These are phyloP conservation scores for Brachypteracias leptosomus DNA, from an alignment of 2,113 vertebrate species.

Conservation along the genomic window DNA sequence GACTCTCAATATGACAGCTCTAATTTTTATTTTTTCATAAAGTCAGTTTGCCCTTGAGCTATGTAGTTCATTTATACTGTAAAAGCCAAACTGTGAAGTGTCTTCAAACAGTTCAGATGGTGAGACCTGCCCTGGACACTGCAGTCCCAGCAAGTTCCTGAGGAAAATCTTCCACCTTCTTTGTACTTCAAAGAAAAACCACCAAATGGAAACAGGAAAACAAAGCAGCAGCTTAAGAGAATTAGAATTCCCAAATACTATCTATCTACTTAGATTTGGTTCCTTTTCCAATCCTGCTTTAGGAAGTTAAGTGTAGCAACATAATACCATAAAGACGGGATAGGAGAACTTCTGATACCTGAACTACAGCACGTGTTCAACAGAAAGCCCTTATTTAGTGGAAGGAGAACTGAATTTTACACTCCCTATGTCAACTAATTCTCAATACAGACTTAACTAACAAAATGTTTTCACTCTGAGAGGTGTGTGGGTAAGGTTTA, in stretches of 20 bases:
- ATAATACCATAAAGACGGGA: not conserved
- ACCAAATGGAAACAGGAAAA: constrained; percentile 17
- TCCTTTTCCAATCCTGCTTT: not conserved
- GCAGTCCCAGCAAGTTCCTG: not conserved
- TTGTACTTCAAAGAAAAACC: not conserved
- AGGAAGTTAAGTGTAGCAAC: not conserved
- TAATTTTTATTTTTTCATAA: not conserved
- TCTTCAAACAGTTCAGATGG: not conserved
- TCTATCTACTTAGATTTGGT: not conserved
- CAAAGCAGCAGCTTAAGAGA: not conserved
- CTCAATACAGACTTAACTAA: not conserved
- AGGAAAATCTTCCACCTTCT: not conserved
- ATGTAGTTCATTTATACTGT: not conserved
- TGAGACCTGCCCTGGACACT: not conserved
- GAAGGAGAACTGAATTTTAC: not conserved
- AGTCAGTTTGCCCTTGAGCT: not conserved
- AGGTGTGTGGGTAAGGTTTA: not conserved
- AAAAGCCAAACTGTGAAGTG: constrained; percentile 1
- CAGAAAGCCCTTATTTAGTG: not conserved
- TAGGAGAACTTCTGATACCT: not conserved
- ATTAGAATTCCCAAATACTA: not conserved
- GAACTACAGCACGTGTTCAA: not conserved
- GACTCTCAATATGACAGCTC: not conserved
- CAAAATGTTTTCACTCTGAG: not conserved
- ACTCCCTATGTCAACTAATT: not conserved